Conservation (phyloP, 2,113 vertebrate genomes). For the Macroglossus sobrinus region DNA sequence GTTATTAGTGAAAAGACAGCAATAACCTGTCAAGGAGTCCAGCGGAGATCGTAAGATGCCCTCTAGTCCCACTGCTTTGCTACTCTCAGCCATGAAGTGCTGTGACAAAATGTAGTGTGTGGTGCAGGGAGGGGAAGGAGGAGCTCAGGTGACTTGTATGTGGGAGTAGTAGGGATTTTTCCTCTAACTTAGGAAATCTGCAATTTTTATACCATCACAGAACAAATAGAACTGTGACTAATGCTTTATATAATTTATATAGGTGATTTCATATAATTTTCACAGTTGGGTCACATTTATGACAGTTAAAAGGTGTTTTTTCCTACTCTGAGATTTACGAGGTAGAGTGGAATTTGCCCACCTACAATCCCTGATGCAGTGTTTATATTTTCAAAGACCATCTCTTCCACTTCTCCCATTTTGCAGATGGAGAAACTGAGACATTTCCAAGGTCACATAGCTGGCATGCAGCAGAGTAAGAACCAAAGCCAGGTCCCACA, state of each 20-base stretch:
- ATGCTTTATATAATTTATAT: neutral
- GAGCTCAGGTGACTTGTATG: neutral
- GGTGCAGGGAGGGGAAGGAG: neutral
- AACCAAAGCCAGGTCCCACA: neutral
- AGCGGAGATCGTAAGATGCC: neutral
- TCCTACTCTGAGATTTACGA: neutral
- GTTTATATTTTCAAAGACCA: neutral
- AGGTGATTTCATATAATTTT: neutral
- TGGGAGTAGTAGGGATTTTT: neutral
- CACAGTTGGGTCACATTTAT: slow-evolving; percentile 9
- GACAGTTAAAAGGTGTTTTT: neutral
- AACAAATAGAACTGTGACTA: neutral
- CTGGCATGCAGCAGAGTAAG: neutral
- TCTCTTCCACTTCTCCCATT: neutral
- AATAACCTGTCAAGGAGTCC: neutral
- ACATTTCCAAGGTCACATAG: neutral
- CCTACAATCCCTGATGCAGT: neutral
- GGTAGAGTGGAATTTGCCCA: neutral
- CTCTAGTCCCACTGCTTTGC: neutral
- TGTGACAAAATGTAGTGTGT: neutral
- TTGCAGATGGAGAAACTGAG: neutral
- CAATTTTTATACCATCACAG: neutral
- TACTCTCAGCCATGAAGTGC: neutral
- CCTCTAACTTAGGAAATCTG: slow-evolving; percentile 10
- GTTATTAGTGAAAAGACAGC: neutral